A percentile compares a stretch with the other conserved stretches of the same genome.
Evolutionary conservation across 2,888 invertebrate genomes (phyloP).

Genomic region (Drosophila lutescens): DNA sequence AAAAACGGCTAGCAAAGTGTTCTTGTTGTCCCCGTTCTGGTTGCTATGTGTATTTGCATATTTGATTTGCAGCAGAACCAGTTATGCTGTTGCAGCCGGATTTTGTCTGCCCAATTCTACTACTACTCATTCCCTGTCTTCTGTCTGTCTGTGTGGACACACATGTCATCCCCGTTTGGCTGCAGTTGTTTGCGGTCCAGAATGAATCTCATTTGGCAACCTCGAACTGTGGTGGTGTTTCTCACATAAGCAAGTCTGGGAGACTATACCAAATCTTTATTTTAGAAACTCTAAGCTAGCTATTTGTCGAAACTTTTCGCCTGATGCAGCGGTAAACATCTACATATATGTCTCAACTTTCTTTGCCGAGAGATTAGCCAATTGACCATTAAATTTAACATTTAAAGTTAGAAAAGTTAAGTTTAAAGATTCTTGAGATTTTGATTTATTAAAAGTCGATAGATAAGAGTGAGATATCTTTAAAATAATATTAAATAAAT

Average conservation of each 20-base stretch:
- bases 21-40: constrained; percentile 7
- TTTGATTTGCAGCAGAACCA: constrained; percentile 56
- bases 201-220: constrained; percentile 1
- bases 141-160: not conserved
- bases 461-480: too few species aligned
- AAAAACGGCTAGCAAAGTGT: constrained; percentile 30
- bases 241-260: not conserved
- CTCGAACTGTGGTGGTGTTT: not conserved
- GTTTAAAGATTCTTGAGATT: too few species aligned
- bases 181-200: constrained; percentile 9
- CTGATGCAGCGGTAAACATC: not conserved
- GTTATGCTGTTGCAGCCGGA: constrained; percentile 32
- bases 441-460: too few species aligned
- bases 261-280: not conserved
- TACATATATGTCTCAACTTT: not conserved
- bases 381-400: not conserved
- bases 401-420: too few species aligned
- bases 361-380: not conserved
- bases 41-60: constrained; percentile 58
- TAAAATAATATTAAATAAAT: too few species aligned
- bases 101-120: constrained; percentile 3
- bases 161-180: not conserved
- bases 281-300: not conserved
- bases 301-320: not conserved
- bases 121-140: not conserved